These are phyloP conservation scores for Diplodus sargus DNA, from an alignment of 2,797 vertebrate genomes.

Conservation along the genomic window DNA sequence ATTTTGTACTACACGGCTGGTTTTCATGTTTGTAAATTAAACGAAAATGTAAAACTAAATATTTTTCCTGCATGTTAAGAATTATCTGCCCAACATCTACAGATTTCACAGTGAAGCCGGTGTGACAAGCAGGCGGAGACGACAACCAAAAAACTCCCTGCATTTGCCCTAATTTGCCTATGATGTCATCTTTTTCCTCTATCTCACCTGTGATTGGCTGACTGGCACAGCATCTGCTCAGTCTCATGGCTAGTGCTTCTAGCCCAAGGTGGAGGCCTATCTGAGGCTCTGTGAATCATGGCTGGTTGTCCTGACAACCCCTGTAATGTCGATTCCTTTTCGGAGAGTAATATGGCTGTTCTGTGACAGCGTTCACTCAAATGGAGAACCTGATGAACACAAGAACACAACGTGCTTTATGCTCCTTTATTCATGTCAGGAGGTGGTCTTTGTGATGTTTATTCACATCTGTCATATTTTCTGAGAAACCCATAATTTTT, in stretches of 20 bases:
- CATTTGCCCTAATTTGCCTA: constrained; percentile 88
- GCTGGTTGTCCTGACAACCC: constrained; percentile 95
- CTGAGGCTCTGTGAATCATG: constrained; percentile 87
- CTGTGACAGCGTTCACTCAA: constrained; percentile 72
- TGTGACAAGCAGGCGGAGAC: constrained; percentile 63
- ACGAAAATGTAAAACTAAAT: not conserved
- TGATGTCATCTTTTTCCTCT: constrained; percentile 93
- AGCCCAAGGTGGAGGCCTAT: constrained; percentile 91
- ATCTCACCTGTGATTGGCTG: constrained; percentile 86
- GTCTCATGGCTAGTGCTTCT: constrained; percentile 88
- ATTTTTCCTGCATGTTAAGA: not conserved
- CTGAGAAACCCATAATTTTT: not conserved
- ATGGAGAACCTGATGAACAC: constrained; percentile 54
- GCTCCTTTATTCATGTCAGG: not conserved
- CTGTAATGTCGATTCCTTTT: constrained; percentile 75
- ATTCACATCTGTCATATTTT: not conserved
- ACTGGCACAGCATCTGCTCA: constrained; percentile 89
- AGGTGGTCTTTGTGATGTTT: not conserved
- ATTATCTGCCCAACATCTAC: not conserved
- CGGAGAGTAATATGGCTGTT: constrained; percentile 86
- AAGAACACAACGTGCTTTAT: not conserved
- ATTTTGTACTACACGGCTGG: not conserved
- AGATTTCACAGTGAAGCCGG: not conserved
- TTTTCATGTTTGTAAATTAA: not conserved
- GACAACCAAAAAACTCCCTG: constrained; percentile 79